Conservation (phyloP, 2,888 invertebrate genomes). For the Helicoverpa assulta region DNA sequence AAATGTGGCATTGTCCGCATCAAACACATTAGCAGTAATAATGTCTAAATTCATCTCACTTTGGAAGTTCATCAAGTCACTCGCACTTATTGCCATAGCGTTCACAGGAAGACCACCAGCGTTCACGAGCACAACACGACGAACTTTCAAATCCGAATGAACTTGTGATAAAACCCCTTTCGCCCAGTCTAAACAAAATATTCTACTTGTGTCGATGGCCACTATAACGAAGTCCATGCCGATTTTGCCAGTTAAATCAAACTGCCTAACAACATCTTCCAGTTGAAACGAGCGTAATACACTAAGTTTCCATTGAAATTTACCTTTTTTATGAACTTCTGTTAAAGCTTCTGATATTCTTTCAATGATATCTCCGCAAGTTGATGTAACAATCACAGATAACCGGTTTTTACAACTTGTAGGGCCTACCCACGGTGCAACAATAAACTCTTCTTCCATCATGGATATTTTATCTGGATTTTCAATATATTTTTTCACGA, state of each 20-base stretch:
- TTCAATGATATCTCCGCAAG: constrained; percentile 79
- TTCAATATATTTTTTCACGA: neutral
- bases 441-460: constrained; percentile 73
- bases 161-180: constrained; percentile 78
- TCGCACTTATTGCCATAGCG: constrained; percentile 81
- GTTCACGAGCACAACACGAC: constrained; percentile 83
- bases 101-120: constrained; percentile 81
- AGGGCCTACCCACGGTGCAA: constrained; percentile 84
- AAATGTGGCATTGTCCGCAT: constrained; percentile 71
- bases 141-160: constrained; percentile 81
- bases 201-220: constrained; percentile 81
- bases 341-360: constrained; percentile 79
- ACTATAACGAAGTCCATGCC: constrained; percentile 84
- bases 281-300: constrained; percentile 78
- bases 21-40: constrained; percentile 79
- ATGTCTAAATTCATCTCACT: constrained; percentile 79
- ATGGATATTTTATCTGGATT: constrained; percentile 70
- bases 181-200: constrained; percentile 84
- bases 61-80: constrained; percentile 79
- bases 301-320: constrained; percentile 81
- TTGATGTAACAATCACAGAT: constrained; percentile 80
- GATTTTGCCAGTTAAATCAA: constrained; percentile 77
- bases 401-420: constrained; percentile 79
- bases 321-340: constrained; percentile 77
- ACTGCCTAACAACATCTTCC: constrained; percentile 77